A percentile compares a stretch with the other conserved stretches of the same genome.
Conservation (phyloP, 2,888 invertebrate genomes). For the Nematopogon swammerdamellus region DNA sequence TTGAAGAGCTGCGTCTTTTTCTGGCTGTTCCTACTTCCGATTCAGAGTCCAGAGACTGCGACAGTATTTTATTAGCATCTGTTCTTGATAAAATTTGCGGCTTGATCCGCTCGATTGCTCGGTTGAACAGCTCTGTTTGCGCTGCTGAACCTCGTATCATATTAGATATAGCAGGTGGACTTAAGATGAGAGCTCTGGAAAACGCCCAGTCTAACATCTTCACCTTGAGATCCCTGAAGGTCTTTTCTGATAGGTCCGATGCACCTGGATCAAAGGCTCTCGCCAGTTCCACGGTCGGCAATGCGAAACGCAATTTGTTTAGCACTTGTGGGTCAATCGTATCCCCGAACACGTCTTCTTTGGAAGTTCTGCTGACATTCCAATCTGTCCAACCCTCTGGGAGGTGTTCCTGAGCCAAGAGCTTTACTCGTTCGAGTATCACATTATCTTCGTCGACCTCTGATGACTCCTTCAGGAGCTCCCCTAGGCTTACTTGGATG, state of each 20-base stretch:
- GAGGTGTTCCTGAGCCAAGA: slow-evolving; percentile 3
- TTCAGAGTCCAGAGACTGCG: neutral
- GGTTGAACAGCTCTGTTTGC: slow-evolving; percentile 2
- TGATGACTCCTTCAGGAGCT: too few species aligned
- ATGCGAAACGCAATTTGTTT: slow-evolving; percentile 4
- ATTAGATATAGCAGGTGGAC: slow-evolving; percentile 9
- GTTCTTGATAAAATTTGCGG: neutral
- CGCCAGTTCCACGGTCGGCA: slow-evolving; percentile 2
- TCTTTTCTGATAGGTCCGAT: slow-evolving; percentile 11
- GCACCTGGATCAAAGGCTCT: slow-evolving; percentile 1
- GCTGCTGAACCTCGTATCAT: slow-evolving; percentile 10
- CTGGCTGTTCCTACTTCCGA: neutral
- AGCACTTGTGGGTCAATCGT: slow-evolving; percentile 1
- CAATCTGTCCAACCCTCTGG: slow-evolving; percentile 3
- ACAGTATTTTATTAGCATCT: neutral
- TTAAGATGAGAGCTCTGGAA: slow-evolving; percentile 10
- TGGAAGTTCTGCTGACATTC: neutral
- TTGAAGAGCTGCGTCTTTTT: neutral
- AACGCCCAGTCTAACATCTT: slow-evolving; percentile 13
- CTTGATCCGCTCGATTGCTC: neutral
- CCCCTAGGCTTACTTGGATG: too few species aligned
- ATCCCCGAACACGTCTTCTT: slow-evolving; percentile 3
- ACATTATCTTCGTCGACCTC: too few species aligned
- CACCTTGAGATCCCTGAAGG: slow-evolving; percentile 10
- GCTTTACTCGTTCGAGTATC: slow-evolving; percentile 1